Conservation (phyloP, 2,888 invertebrate species). For the Drosophila anceps region DNA sequence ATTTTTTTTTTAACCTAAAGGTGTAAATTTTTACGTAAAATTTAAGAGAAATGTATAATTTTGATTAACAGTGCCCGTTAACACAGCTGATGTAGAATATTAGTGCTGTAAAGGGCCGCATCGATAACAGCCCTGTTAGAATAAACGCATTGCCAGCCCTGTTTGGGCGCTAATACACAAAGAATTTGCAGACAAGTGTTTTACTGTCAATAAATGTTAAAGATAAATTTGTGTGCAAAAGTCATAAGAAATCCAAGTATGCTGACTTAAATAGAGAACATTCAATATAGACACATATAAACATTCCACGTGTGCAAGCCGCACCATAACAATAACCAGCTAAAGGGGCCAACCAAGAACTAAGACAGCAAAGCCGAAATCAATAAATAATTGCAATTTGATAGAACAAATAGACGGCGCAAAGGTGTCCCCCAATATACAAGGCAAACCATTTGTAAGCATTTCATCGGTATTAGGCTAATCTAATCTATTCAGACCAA, state of each 20-base stretch:
- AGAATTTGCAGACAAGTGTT: slow-evolving; percentile 36
- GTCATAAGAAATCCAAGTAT: slow-evolving; percentile 34
- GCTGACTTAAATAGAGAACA: slow-evolving; percentile 26
- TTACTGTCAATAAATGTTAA: slow-evolving; percentile 12
- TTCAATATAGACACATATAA: slow-evolving; percentile 1
- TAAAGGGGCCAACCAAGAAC: slow-evolving; percentile 1
- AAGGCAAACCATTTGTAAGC: slow-evolving; percentile 35
- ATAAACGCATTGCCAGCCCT: slow-evolving; percentile 34
- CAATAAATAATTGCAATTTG: slow-evolving; percentile 42
- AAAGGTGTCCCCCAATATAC: slow-evolving; percentile 4
- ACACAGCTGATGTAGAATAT: not conserved
- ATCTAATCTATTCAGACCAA: slow-evolving; percentile 50
- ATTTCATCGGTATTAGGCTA: slow-evolving; percentile 34
- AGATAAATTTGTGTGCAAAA: slow-evolving; percentile 10
- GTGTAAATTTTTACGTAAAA: not conserved
- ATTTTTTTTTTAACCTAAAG: not conserved
- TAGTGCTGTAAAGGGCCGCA: not conserved
- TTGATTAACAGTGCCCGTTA: not conserved
- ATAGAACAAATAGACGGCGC: slow-evolving; percentile 3
- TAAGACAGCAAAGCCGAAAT: slow-evolving; percentile 20
- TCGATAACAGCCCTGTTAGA: slow-evolving; percentile 15
- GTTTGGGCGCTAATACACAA: slow-evolving; percentile 56
- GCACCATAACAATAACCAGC: slow-evolving; percentile 2
- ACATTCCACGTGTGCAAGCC: slow-evolving; percentile 49
- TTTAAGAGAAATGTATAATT: not conserved